Conservation (phyloP, 2,797 vertebrate genomes). For the Crenuchus spilurus region DNA sequence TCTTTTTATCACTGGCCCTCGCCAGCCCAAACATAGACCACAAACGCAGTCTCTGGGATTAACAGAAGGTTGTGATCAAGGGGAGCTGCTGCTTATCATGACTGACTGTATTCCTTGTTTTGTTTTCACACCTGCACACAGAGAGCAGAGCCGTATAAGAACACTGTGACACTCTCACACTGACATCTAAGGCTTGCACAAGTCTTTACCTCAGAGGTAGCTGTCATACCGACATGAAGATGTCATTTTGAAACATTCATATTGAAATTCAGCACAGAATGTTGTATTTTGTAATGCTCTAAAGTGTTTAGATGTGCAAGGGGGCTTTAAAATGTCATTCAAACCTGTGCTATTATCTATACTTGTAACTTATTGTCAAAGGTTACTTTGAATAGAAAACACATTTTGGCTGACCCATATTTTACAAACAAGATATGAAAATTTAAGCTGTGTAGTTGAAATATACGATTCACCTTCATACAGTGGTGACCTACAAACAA, state of each 20-base stretch:
- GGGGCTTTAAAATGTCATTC: too few species aligned
- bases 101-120: conserved; percentile 22
- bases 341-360: too few species aligned
- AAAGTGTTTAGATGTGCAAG: neutral
- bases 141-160: neutral
- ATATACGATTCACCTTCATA: neutral
- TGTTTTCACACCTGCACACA: conserved; percentile 16
- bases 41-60: conserved; percentile 19
- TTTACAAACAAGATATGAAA: neutral
- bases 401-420: too few species aligned
- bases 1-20: conserved; percentile 46
- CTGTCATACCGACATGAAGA: too few species aligned
- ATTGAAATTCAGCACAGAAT: neutral
- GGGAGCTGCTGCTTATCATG: conserved; percentile 16
- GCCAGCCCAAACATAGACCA: conserved; percentile 17
- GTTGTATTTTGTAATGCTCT: neutral
- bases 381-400: too few species aligned
- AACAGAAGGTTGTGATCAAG: conserved; percentile 41
- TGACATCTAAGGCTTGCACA: conserved; percentile 4
- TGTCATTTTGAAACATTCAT: neutral
- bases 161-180: neutral
- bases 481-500: too few species aligned
- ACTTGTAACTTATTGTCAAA: too few species aligned
- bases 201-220: neutral
- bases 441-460: neutral